Percentiles rank a stretch among this genome's conserved stretches.
These are phyloP conservation scores for Ericerus pela DNA, from an alignment of 1,140 invertebrate genomes.

Conservation along the genomic window DNA sequence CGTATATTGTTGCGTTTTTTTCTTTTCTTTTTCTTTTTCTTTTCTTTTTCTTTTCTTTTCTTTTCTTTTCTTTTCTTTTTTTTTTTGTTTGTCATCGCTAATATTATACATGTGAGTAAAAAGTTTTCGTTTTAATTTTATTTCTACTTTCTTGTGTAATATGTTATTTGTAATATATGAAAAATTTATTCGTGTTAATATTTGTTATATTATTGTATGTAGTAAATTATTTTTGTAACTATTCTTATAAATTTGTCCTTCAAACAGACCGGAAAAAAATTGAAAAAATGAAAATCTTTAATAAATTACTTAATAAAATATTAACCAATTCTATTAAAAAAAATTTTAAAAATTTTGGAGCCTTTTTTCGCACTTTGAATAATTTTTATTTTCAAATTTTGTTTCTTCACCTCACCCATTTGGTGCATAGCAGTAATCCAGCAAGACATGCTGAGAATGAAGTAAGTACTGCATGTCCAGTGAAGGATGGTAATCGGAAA, in stretches of 20 bases:
- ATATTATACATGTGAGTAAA: no score
- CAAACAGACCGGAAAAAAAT: neutral
- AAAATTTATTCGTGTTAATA: slow-evolving; percentile 1
- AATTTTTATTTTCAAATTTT: no score
- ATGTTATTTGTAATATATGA: neutral
- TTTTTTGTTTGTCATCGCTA: neutral
- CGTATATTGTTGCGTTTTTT: neutral
- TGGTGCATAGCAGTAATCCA: no score
- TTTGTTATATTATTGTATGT: neutral
- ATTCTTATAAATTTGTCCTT: neutral
- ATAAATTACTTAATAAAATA: slow-evolving; percentile 6
- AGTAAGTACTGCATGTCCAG: no score
- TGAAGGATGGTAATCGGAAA: no score
- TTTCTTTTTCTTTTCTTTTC: neutral
- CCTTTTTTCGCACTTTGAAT: no score
- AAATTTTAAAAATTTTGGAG: no score
- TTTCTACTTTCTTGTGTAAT: neutral
- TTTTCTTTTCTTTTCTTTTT: neutral
- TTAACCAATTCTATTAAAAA: neutral
- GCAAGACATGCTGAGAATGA: no score
- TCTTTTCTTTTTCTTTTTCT: neutral
- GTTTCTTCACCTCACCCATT: no score
- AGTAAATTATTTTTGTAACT: slow-evolving; percentile 4
- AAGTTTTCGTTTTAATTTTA: neutral
- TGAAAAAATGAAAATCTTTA: neutral